Base-by-base conservation (phyloP, 2,888 invertebrate species). In the Chrysotoxum bicinctum region DNA sequence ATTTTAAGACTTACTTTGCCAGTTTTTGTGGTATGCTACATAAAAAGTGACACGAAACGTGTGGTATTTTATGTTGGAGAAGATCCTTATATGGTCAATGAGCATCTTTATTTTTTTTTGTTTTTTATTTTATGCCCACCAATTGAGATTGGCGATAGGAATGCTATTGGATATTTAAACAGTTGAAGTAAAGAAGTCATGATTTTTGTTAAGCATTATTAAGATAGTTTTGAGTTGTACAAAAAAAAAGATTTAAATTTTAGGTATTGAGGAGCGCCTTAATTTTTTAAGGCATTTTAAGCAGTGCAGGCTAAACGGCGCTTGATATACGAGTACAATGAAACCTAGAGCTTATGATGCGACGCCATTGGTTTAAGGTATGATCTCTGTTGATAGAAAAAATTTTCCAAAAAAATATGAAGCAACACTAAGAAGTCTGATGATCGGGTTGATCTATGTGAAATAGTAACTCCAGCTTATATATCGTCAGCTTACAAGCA, bases 21-120 rank as follows among this genome's bases (percentile, higher is more conserved):
- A 50, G 43, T 68, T 60, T 54, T 69, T 43, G 19, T 32, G 26
- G 35, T 45, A 43, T 69, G 48, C 40, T 48, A 37, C 66, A 76
- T 58, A 37, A 19, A 32, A 74, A 68, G 56, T 83, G 83, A 83
- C 83, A 78, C 60, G 73, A 62, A 81, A 81, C 81, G 81, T 81
- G 85, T 85, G 68, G 85, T 62, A 58, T 73, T 69, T 68, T 52
- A 45, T 85, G 85, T 85, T 85, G 32, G 32, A 32, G 32, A 40
- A 12, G 54, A 21, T 43, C 32, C 72, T 48, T 72, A 54, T 80
- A 76, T 76, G 80, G 84, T 50, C 60, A 72, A 19, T 21, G 32
- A 66, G 79, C 79, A 80, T 84, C 80, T 84, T 60, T 66, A 79
- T 79, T 56, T 75, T 64, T 23, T 50, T 50, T 50, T 14, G 4